Percentiles rank a stretch among this genome's conserved stretches.
Evolutionary conservation across 2,888 invertebrate genomes (phyloP).

Genomic region (Lacanobia oleracea): DNA sequence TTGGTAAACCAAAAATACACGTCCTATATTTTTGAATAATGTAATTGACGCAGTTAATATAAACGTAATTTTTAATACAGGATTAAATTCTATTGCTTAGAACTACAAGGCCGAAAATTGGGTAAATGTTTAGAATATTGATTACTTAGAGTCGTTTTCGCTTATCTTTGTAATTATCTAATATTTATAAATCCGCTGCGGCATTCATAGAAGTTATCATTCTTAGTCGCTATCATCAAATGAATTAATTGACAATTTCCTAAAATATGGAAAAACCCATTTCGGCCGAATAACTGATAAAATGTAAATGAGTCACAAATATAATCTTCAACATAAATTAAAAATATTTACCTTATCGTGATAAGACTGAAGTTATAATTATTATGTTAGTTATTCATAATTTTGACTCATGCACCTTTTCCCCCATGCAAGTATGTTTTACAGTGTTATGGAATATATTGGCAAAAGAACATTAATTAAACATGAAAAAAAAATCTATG

Average conservation of each 20-base stretch:
- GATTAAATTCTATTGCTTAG: too few relatives aligned
- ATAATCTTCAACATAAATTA: neutral
- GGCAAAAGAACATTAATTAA: slow-evolving; percentile 19
- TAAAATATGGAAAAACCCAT: neutral
- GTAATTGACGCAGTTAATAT: too few relatives aligned
- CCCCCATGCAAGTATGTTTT: slow-evolving; percentile 54
- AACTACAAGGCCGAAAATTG: too few relatives aligned
- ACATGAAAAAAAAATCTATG: neutral
- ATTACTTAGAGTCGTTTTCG: too few relatives aligned
- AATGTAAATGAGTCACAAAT: slow-evolving; percentile 3
- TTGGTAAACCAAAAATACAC: too few relatives aligned
- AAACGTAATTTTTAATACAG: too few relatives aligned
- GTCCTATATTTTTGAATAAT: too few relatives aligned
- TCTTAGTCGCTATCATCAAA: too few relatives aligned
- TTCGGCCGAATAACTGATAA: neutral
- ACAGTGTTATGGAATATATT: slow-evolving; percentile 69
- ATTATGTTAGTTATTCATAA: slow-evolving; percentile 41
- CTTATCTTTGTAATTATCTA: too few relatives aligned
- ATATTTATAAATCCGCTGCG: too few relatives aligned
- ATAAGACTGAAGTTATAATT: neutral
- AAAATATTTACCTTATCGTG: neutral
- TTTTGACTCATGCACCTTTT: slow-evolving; percentile 48
- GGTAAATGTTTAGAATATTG: too few relatives aligned
- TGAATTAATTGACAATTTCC: neutral
- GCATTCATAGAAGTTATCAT: too few relatives aligned